Evolutionary conservation across 2,113 vertebrate genomes (phyloP).

Genomic region (Tursiops truncatus): DNA sequence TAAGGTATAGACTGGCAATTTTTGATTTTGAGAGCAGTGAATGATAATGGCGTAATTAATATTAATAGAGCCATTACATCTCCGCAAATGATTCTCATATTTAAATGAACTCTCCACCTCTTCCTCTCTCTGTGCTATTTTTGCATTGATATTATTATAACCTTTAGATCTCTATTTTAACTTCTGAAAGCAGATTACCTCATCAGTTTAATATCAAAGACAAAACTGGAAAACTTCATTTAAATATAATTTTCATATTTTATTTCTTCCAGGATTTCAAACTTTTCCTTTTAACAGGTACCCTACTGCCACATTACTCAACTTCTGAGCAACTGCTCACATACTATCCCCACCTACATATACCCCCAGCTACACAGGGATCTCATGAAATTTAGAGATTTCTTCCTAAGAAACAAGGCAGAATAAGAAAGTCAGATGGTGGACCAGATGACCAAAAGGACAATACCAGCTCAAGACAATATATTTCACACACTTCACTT

Average conservation of each 20-base stretch:
- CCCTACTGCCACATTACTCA: neutral
- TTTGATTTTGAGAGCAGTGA: constrained; percentile 36
- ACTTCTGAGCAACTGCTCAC: neutral
- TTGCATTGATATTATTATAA: constrained; percentile 54
- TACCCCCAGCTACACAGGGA: neutral
- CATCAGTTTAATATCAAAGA: constrained; percentile 58
- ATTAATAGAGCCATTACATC: constrained; percentile 57
- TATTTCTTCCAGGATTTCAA: constrained; percentile 35
- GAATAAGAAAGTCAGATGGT: constrained; percentile 8
- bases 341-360: neutral
- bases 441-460: neutral
- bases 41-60: constrained; percentile 59
- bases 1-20: neutral
- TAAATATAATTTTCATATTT: constrained; percentile 54
- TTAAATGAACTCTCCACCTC: constrained; percentile 50
- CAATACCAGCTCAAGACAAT: neutral
- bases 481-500: neutral
- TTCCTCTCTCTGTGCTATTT: constrained; percentile 43
- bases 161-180: constrained; percentile 66
- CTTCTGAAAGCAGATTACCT: constrained; percentile 61
- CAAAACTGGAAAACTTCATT: neutral
- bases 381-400: neutral
- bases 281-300: neutral
- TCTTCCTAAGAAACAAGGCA: neutral
- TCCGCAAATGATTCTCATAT: constrained; percentile 20